phyloP scores from a whole-genome alignment of 1,140 invertebrate genomes.

The Halictus rubicundus region DNA sequence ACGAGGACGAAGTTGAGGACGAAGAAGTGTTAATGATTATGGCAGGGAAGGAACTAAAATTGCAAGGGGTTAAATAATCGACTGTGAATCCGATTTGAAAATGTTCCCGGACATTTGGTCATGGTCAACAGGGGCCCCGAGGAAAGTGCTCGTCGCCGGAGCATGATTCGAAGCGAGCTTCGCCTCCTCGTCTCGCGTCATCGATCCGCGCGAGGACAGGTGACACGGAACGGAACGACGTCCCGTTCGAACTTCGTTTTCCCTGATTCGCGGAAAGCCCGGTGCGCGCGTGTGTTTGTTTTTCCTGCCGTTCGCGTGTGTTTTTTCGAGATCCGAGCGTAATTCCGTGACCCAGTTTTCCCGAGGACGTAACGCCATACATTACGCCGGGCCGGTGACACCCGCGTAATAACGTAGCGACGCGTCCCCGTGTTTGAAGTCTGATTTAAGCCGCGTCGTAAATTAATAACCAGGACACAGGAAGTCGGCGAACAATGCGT shows the following conservation, averaged over 20 bases:
- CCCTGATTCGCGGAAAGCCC: background rate
- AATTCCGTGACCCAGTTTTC: conserved; percentile 4
- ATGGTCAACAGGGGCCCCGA: background rate
- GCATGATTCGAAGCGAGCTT: background rate
- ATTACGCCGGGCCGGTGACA: conserved; percentile 17
- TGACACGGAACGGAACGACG: background rate
- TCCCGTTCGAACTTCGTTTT: background rate
- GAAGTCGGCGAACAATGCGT: conserved; percentile 1
- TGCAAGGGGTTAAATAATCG: too few species aligned
- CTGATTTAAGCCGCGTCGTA: conserved; percentile 30
- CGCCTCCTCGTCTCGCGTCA: background rate
- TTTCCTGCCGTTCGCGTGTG: too few species aligned
- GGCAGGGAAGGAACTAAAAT: too few species aligned
- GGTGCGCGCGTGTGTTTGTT: background rate
- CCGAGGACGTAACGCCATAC: background rate
- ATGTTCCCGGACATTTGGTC: too few species aligned
- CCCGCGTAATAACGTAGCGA: conserved; percentile 15
- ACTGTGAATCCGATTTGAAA: too few species aligned
- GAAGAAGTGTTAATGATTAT: too few species aligned
- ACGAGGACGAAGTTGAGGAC: too few species aligned
- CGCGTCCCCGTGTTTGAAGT: conserved; percentile 17
- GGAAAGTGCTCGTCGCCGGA: background rate
- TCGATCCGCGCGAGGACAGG: too few species aligned
- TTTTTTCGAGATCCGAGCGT: background rate
- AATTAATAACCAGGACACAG: conserved; percentile 28